Conservation (phyloP, 2,113 vertebrate genomes). For the Hemibates koningsi region DNA sequence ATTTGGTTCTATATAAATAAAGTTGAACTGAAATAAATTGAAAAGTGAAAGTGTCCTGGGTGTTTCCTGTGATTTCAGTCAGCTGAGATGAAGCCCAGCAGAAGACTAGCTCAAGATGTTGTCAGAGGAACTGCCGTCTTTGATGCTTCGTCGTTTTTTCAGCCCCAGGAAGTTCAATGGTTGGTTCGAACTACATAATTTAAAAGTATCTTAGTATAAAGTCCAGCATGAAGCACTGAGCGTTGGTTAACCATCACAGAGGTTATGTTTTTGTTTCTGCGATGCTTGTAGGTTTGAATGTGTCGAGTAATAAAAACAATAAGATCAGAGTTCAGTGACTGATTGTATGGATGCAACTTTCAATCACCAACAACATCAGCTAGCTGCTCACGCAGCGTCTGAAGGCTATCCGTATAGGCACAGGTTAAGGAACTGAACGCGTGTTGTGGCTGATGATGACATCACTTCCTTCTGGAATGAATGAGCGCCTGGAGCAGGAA, state of each 20-base stretch:
- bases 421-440: neutral
- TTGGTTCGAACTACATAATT: neutral
- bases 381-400: neutral
- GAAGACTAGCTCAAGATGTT: neutral
- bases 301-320: accelerated
- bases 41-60: neutral
- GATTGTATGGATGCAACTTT: neutral
- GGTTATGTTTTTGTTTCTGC: neutral
- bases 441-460: neutral
- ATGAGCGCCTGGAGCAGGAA: neutral
- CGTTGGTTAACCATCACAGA: neutral
- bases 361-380: neutral
- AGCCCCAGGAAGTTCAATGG: neutral
- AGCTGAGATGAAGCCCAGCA: neutral
- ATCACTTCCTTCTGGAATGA: slow-evolving; percentile 44
- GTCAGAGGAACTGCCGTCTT: neutral
- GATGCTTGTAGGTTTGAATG: neutral
- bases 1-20: neutral
- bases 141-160: accelerated
- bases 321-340: accelerated
- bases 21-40: accelerated
- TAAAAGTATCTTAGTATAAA: neutral
- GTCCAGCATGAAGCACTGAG: neutral
- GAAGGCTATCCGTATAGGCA: slow-evolving; percentile 27
- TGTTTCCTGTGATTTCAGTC: accelerated